phyloP scores from a whole-genome alignment of 2,888 invertebrate genomes.

The Molorchus minor region DNA sequence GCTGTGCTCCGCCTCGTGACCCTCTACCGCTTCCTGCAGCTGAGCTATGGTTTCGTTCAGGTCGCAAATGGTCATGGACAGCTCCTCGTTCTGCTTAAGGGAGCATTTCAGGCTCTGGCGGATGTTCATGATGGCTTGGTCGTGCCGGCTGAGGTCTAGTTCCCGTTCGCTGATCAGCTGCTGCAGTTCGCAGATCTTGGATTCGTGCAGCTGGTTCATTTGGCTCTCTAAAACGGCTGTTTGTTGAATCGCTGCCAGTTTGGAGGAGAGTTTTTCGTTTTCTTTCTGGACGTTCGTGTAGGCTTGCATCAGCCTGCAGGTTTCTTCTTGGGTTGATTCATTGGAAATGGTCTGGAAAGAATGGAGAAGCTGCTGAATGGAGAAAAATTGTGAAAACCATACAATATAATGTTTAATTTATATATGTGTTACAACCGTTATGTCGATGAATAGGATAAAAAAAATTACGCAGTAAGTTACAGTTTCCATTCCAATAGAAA shows the following conservation, averaged over 20 bases:
- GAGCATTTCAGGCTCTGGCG: conserved; percentile 58
- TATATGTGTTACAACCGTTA: too few relatives aligned
- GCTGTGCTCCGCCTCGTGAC: conserved; percentile 43
- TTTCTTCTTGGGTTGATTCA: conserved; percentile 49
- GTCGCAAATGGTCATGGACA: conserved; percentile 45
- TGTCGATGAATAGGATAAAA: too few relatives aligned
- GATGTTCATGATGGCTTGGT: conserved; percentile 54
- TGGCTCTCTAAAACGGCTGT: conserved; percentile 47
- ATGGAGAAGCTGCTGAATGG: conserved; percentile 10
- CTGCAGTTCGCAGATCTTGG: conserved; percentile 54
- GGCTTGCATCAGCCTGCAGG: conserved; percentile 44
- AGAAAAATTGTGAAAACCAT: too few relatives aligned
- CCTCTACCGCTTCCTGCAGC: conserved; percentile 40
- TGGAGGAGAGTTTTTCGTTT: conserved; percentile 46
- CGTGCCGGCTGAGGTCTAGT: conserved; percentile 47
- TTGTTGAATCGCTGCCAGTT: conserved; percentile 49
- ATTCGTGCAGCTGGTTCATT: conserved; percentile 49
- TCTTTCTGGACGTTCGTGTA: conserved; percentile 46
- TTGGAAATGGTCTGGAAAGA: conserved; percentile 51
- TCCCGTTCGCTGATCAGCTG: conserved; percentile 50
- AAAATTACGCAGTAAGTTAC: too few relatives aligned
- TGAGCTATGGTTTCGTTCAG: conserved; percentile 46
- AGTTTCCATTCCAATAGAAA: too few relatives aligned
- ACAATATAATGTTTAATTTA: too few relatives aligned
- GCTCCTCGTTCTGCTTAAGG: conserved; percentile 53